phyloP scores from a whole-genome alignment of 2,113 vertebrate species.

The Calonectris borealis region DNA sequence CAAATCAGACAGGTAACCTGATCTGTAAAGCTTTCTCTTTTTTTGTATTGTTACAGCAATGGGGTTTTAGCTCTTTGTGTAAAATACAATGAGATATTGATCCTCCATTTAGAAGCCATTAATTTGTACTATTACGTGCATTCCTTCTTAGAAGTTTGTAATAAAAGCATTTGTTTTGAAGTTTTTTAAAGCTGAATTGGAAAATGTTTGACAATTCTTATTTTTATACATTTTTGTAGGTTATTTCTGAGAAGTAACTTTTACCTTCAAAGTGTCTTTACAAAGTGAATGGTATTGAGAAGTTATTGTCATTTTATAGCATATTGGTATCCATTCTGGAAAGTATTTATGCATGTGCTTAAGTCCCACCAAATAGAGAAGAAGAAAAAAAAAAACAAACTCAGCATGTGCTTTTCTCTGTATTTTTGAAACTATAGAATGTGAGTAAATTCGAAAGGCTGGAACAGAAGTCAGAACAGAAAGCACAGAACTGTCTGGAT shows the following conservation, averaged over 20 bases:
- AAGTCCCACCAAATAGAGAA: not conserved
- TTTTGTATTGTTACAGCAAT: constrained; percentile 36
- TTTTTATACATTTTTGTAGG: not conserved
- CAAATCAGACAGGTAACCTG: constrained; percentile 56
- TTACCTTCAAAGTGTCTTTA: not conserved
- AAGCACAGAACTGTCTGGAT: not conserved
- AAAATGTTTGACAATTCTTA: not conserved
- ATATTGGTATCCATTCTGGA: not conserved
- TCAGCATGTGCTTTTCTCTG: not conserved
- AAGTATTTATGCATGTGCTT: not conserved
- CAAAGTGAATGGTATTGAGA: not conserved
- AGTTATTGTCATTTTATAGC: not conserved
- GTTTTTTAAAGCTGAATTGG: constrained; percentile 17
- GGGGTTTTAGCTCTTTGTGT: constrained; percentile 53
- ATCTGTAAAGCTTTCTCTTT: constrained; percentile 55
- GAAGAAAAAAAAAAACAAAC: not conserved
- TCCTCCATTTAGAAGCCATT: constrained; percentile 51
- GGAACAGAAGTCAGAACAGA: not conserved
- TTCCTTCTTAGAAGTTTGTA: constrained; percentile 15
- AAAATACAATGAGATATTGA: constrained; percentile 57
- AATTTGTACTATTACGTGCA: constrained; percentile 12
- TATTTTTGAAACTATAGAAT: not conserved
- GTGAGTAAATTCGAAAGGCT: not conserved
- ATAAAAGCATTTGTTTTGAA: constrained; percentile 14
- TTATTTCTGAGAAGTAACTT: not conserved